Evolutionary conservation across 1,140 invertebrate genomes (phyloP), one percentile per base, ranked within the genome.

Genomic region (Drosophila auraria): DNA sequence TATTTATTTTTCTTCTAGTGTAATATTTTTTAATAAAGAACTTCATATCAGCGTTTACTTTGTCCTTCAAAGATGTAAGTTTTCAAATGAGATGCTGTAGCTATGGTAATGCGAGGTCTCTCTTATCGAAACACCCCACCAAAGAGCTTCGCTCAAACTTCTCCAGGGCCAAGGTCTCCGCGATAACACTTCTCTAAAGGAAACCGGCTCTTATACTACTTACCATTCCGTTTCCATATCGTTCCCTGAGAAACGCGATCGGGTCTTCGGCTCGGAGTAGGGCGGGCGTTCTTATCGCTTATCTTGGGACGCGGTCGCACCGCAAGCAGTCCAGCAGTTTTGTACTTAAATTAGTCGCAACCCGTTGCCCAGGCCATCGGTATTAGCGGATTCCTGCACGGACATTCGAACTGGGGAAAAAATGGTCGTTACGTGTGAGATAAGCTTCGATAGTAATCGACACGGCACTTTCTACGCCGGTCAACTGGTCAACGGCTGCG

Each of bases 381-480:
- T 60, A 44, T 51, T 33, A 68, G 27, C 56, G 40, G 27, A 36
- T 76, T 44, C 36, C 38, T 49, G 40, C 49, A 25, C 74, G 74
- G 49, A 53, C 33, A 11, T 25, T 33, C n/a, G 38, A 38, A 42
- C 23, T 23, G 20, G 12, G 25, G 15, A 3, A 25, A 64, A 79
- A 84, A 92, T 92, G 91, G 91, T 92, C 49, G 91, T 92, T 66
- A 91, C 72, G 65, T 92, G 92, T 71, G 87, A 89, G 59, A 92
- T 92, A 45, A 81, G 80, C 57, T 94, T 94, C 62, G 94, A 93
- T 78, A 79, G 94, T 63, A 94, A 94, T 76, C 91, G 87, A 6
- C 82, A 89, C 11, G 90, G 82, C 38, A 91, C 93, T 2, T 95
- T 94, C 89, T 95, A 93, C 90, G 93, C 93, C 61, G 94, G 94